A percentile compares a stretch with the other conserved stretches of the same genome.
Evolutionary conservation across 2,888 invertebrate genomes (phyloP).

Genomic region (Mimachlamys varia): DNA sequence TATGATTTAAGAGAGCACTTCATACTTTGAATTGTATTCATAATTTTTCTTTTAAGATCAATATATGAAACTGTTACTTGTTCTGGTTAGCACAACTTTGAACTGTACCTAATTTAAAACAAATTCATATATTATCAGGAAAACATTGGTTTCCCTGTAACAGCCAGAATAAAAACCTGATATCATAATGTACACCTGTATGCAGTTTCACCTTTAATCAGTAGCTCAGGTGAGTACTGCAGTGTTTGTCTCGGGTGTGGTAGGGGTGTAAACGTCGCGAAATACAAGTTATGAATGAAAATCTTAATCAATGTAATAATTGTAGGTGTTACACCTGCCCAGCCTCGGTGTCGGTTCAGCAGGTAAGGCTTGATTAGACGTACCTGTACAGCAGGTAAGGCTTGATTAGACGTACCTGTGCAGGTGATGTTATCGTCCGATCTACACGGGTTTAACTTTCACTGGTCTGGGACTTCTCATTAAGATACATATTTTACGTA

Average conservation of each 20-base stretch:
- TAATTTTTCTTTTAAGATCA: too few relatives aligned
- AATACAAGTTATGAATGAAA: conserved; percentile 25
- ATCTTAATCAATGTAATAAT: not conserved
- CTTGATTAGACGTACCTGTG: conserved; percentile 30
- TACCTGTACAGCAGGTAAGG: conserved; percentile 11
- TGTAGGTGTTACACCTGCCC: conserved; percentile 12
- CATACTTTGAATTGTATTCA: too few relatives aligned
- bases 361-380: not conserved
- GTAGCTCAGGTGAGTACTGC: not conserved
- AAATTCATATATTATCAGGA: not conserved
- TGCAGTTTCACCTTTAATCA: not conserved
- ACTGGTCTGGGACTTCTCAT: not conserved
- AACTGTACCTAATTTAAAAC: not conserved
- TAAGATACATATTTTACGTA: not conserved
- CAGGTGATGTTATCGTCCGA: not conserved
- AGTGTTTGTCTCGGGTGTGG: conserved; percentile 31
- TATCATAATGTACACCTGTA: not conserved
- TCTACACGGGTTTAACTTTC: conserved; percentile 23
- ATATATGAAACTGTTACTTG: not conserved
- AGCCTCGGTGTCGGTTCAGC: not conserved
- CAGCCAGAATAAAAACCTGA: not conserved
- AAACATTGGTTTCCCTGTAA: not conserved
- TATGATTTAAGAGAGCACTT: too few relatives aligned
- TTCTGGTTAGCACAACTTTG: not conserved
- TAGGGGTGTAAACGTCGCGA: not conserved